phyloP scores from a whole-genome alignment of 1,140 invertebrate genomes.

The Riptortus pedestris region DNA sequence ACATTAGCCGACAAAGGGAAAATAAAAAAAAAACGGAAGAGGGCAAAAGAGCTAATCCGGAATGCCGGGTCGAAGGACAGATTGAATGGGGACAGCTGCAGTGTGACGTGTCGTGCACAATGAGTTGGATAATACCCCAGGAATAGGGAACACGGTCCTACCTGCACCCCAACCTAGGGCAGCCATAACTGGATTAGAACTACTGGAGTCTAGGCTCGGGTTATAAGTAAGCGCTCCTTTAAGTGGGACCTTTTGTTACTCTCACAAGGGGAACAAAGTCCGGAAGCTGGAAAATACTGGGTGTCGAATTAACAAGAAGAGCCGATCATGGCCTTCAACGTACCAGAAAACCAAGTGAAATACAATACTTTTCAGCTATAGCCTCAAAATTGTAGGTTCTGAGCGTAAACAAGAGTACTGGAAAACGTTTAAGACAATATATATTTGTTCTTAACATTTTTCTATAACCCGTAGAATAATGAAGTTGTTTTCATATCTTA shows the following conservation, averaged over 20 bases:
- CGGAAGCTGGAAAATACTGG: neutral
- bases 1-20: slow-evolving; percentile 2
- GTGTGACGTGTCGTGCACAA: neutral
- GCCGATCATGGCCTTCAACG: no score
- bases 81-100: neutral
- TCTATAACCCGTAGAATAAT: no score
- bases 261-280: neutral
- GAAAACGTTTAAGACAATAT: no score
- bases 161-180: neutral
- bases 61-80: neutral
- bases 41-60: neutral
- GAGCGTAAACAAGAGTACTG: no score
- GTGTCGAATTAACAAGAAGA: neutral
- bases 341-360: no score
- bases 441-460: no score
- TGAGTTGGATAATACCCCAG: neutral
- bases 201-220: no score
- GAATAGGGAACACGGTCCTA: no score
- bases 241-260: neutral
- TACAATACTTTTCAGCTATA: no score
- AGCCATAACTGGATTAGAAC: neutral
- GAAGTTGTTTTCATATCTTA: no score
- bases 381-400: no score
- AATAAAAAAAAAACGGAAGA: neutral
- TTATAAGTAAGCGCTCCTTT: neutral